Conservation (phyloP, 2,888 invertebrate genomes). For the Pyrrhosoma nymphula region DNA sequence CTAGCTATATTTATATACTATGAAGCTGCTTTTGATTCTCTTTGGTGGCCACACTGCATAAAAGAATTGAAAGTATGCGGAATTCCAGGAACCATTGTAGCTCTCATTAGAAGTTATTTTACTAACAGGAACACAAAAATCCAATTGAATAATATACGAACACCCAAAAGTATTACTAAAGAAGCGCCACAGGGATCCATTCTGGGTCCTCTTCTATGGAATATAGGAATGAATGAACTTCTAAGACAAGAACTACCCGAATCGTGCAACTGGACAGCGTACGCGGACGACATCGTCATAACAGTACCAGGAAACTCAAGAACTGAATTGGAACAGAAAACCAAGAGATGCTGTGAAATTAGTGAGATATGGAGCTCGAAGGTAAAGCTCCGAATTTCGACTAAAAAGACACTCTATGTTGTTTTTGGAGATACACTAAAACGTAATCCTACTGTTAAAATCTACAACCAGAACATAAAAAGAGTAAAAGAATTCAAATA, state of each 20-base stretch:
- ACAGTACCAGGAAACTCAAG: too few species aligned
- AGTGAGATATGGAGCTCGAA: background rate
- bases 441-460: background rate
- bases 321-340: background rate
- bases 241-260: too few species aligned
- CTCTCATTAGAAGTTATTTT: background rate
- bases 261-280: too few species aligned
- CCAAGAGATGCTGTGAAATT: background rate
- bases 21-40: background rate
- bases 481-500: background rate
- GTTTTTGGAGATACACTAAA: background rate
- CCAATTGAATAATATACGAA: background rate
- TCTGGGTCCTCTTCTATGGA: too few species aligned
- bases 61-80: background rate
- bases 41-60: background rate
- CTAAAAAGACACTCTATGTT: background rate
- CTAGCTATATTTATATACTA: background rate
- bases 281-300: too few species aligned
- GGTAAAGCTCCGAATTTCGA: background rate
- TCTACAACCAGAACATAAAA: background rate
- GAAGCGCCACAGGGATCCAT: too few species aligned
- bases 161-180: background rate
- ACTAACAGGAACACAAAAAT: background rate
- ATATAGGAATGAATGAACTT: too few species aligned
- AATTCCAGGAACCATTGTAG: background rate